phyloP scores from a whole-genome alignment of 2,113 vertebrate species.

The Python bivittatus region DNA sequence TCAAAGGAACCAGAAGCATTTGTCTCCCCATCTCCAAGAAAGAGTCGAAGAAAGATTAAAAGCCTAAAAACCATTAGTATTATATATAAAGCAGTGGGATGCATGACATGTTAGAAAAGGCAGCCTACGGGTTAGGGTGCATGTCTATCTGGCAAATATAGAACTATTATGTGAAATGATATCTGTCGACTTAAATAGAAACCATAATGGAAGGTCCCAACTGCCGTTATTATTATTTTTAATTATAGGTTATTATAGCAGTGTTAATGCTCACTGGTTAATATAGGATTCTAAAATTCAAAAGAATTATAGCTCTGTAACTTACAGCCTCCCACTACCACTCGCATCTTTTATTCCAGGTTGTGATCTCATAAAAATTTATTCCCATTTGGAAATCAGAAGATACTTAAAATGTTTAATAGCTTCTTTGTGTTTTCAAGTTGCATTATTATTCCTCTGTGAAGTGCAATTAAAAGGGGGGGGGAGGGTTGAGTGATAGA shows the following conservation, averaged over 20 bases:
- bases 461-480: constrained; percentile 28
- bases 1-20: constrained; percentile 23
- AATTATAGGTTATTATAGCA: constrained; percentile 58
- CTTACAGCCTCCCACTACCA: constrained; percentile 57
- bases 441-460: constrained; percentile 34
- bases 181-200: constrained; percentile 55
- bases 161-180: constrained; percentile 49
- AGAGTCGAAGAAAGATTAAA: constrained; percentile 34
- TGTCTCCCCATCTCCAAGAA: constrained; percentile 44
- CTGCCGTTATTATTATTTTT: constrained; percentile 60
- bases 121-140: constrained; percentile 53
- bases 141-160: constrained; percentile 47
- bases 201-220: constrained; percentile 55
- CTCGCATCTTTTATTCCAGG: constrained; percentile 48
- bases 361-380: constrained; percentile 54
- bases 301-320: constrained; percentile 60
- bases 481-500: neutral
- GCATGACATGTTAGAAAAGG: constrained; percentile 44
- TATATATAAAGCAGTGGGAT: constrained; percentile 12
- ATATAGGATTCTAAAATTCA: constrained; percentile 54
- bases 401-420: constrained; percentile 53
- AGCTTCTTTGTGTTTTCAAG: constrained; percentile 59
- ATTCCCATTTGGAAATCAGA: constrained; percentile 58
- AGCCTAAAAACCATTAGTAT: constrained; percentile 22
- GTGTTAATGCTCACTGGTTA: constrained; percentile 55